Evolutionary conservation across 1,140 invertebrate species (phyloP).

Genomic region (Mylabris phalerata): DNA sequence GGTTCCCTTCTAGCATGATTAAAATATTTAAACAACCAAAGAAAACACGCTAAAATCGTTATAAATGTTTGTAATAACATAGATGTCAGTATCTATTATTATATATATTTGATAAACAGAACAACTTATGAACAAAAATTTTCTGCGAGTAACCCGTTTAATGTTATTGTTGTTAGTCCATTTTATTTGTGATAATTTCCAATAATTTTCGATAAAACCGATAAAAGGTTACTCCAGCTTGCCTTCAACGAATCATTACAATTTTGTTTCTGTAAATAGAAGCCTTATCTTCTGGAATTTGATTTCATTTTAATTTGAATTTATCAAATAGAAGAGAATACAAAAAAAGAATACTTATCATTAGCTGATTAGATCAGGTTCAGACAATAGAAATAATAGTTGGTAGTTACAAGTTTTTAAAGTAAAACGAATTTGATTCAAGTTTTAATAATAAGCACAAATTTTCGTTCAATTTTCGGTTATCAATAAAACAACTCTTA

Average conservation of each 20-base stretch:
- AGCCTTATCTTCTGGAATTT: conserved; percentile 8
- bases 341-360: not conserved
- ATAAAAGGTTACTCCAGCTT: conserved; percentile 11
- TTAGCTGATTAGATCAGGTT: conserved; percentile 11
- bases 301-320: not conserved
- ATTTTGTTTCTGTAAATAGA: conserved; percentile 9
- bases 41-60: conserved; percentile 1
- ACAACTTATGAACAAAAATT: not conserved
- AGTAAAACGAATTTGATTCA: too few relatives aligned
- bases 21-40: conserved; percentile 1
- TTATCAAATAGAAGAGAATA: too few relatives aligned
- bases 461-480: too few relatives aligned
- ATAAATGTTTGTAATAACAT: conserved; percentile 22
- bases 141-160: not conserved
- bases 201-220: not conserved
- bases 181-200: too few relatives aligned
- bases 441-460: too few relatives aligned
- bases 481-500: too few relatives aligned
- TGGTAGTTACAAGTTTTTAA: not conserved
- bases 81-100: conserved; percentile 13
- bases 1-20: conserved; percentile 12
- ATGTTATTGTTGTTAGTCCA: not conserved
- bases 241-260: conserved; percentile 10
- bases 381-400: conserved; percentile 15
- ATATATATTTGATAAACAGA: conserved; percentile 14